phyloP scores from a whole-genome alignment of 2,888 invertebrate genomes.

The Eumerus sabulonum region DNA sequence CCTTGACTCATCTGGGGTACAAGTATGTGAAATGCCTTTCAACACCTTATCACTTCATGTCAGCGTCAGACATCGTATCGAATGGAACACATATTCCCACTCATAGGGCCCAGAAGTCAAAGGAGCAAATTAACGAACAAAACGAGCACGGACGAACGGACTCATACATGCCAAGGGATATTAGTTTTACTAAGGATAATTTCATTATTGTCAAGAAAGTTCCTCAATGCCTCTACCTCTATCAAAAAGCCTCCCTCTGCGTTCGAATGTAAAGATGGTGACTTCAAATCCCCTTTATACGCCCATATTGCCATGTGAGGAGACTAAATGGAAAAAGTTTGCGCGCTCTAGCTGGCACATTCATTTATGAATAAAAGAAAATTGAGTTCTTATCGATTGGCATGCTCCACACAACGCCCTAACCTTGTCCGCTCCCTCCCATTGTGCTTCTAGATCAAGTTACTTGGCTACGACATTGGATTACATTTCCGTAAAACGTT shows the following conservation, averaged over 20 bases:
- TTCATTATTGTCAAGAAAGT: slow-evolving; percentile 49
- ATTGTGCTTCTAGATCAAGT: no score
- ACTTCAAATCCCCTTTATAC: no score
- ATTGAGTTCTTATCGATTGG: slow-evolving; percentile 76
- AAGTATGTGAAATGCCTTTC: no score
- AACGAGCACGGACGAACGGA: slow-evolving; percentile 20
- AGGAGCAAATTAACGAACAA: slow-evolving; percentile 19
- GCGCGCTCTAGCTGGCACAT: slow-evolving; percentile 1
- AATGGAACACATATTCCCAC: no score
- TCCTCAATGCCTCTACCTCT: slow-evolving; percentile 31
- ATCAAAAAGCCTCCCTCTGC: no score
- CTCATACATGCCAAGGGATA: slow-evolving; percentile 31
- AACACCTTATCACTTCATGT: slow-evolving; percentile 2
- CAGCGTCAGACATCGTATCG: background rate
- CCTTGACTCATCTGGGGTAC: no score
- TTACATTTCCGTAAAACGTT: slow-evolving; percentile 43
- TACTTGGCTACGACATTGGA: slow-evolving; percentile 25
- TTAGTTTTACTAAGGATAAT: slow-evolving; percentile 35
- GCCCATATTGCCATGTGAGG: no score
- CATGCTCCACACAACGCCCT: slow-evolving; percentile 29
- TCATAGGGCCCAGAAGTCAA: background rate
- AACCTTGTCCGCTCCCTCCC: slow-evolving; percentile 50
- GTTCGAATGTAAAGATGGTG: no score
- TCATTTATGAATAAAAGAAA: slow-evolving; percentile 73
- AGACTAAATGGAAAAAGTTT: slow-evolving; percentile 31